Evolutionary conservation across 2,113 vertebrate species (phyloP).

Genomic region (Motacilla alba): DNA sequence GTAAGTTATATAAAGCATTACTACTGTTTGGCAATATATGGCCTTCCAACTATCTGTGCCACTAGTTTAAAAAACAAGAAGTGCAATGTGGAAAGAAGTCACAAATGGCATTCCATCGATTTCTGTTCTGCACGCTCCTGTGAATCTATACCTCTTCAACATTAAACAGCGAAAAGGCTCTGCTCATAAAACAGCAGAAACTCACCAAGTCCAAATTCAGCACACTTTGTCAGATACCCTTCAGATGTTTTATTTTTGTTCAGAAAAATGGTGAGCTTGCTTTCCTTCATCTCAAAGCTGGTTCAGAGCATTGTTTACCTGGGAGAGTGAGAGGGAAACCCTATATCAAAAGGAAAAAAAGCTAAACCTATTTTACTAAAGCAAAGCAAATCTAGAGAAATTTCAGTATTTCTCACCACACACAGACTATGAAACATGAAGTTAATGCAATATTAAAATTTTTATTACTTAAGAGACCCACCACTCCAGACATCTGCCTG

Average conservation of each 20-base stretch:
- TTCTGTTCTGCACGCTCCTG: neutral
- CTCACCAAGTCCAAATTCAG: slow-evolving; percentile 67
- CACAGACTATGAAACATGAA: neutral
- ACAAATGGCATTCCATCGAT: neutral
- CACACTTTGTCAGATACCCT: slow-evolving; percentile 56
- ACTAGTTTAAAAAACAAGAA: neutral
- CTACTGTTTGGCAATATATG: neutral
- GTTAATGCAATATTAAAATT: neutral
- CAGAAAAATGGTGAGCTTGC: slow-evolving; percentile 62
- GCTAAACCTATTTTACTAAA: slow-evolving; percentile 52
- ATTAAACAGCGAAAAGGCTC: slow-evolving; percentile 54
- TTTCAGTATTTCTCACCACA: neutral
- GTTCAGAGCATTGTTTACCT: slow-evolving; percentile 58
- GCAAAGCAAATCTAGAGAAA: slow-evolving; percentile 27
- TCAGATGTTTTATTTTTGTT: slow-evolving; percentile 58
- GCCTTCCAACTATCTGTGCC: neutral
- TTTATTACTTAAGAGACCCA: neutral
- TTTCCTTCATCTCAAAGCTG: slow-evolving; percentile 66
- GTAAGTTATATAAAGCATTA: neutral
- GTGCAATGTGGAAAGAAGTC: neutral
- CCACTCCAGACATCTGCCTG: neutral
- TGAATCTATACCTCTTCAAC: neutral
- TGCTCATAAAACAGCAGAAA: slow-evolving; percentile 61
- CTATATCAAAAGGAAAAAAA: slow-evolving; percentile 61
- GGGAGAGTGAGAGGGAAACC: slow-evolving; percentile 64